Conservation (phyloP, 2,113 vertebrate genomes). For the Taurulus bubalis region DNA sequence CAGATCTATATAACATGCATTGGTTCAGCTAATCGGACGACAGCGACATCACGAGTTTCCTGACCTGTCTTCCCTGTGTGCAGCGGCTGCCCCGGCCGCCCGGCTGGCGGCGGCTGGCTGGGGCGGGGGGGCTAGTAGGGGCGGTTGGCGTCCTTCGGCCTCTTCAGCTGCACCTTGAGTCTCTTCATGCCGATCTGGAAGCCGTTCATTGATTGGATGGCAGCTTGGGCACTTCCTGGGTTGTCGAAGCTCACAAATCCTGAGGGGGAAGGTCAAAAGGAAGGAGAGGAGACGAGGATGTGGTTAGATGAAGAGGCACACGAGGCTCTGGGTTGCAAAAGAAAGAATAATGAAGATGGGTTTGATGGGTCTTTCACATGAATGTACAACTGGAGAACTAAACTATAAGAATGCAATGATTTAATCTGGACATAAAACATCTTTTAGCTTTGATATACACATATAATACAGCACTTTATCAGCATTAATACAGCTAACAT, state of each 20-base stretch:
- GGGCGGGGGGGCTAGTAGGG: slow-evolving; percentile 90
- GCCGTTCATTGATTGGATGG: slow-evolving; percentile 99
- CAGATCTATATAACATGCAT: slow-evolving; percentile 12
- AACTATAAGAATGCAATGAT: background rate
- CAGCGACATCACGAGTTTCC: no score
- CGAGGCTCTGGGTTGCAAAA: background rate
- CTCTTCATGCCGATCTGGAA: slow-evolving; percentile 99
- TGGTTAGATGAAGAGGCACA: slow-evolving; percentile 52
- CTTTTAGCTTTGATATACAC: background rate
- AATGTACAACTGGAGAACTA: background rate
- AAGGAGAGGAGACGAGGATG: slow-evolving; percentile 26
- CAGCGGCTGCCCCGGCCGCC: slow-evolving; percentile 78
- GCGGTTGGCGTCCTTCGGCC: slow-evolving; percentile 99
- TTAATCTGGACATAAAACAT: slow-evolving; percentile 22
- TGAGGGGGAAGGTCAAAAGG: slow-evolving; percentile 66
- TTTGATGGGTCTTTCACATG: slow-evolving; percentile 16
- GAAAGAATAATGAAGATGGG: slow-evolving; percentile 34
- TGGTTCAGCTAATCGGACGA: slow-evolving; percentile 51
- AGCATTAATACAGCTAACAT: slow-evolving; percentile 7
- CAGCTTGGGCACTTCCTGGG: slow-evolving; percentile 98
- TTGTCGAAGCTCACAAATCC: slow-evolving; percentile 99
- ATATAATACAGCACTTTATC: background rate
- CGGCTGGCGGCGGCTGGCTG: slow-evolving; percentile 69
- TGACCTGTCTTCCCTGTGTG: slow-evolving; percentile 82
- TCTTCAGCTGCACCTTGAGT: slow-evolving; percentile 99